phyloP scores from a whole-genome alignment of 2,113 vertebrate species.

The Cyprinus carpio region DNA sequence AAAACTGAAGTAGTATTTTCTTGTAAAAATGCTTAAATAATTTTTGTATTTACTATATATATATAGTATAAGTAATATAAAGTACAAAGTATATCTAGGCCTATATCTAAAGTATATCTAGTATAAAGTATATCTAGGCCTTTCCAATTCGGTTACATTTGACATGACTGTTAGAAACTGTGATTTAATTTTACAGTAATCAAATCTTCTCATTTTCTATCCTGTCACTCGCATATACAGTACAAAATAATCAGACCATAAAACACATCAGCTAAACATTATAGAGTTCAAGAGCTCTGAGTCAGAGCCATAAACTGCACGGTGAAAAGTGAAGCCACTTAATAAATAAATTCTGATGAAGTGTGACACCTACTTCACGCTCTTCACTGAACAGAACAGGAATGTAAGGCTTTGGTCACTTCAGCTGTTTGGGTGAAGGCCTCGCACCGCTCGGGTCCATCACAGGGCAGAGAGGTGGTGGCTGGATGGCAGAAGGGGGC shows the following conservation, averaged over 20 bases:
- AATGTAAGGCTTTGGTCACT: neutral
- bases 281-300: neutral
- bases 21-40: no score
- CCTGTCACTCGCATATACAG: neutral
- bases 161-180: neutral
- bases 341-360: conserved; percentile 11
- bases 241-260: neutral
- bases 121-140: no score
- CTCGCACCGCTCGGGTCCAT: neutral
- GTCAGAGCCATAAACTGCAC: neutral
- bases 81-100: no score
- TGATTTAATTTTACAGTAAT: neutral
- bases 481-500: conserved; percentile 57
- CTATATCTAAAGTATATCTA: no score
- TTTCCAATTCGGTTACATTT: no score
- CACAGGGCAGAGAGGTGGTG: neutral
- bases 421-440: neutral
- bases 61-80: no score
- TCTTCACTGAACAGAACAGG: conserved; percentile 40
- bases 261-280: neutral
- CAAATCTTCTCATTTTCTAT: neutral
- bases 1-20: no score
- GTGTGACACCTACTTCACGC: conserved; percentile 31
- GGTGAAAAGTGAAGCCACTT: neutral
- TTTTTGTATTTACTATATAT: no score